A percentile compares a stretch with the other conserved stretches of the same genome.
phyloP scores from a whole-genome alignment of 2,113 vertebrate species.

The Burhinus oedicnemus region DNA sequence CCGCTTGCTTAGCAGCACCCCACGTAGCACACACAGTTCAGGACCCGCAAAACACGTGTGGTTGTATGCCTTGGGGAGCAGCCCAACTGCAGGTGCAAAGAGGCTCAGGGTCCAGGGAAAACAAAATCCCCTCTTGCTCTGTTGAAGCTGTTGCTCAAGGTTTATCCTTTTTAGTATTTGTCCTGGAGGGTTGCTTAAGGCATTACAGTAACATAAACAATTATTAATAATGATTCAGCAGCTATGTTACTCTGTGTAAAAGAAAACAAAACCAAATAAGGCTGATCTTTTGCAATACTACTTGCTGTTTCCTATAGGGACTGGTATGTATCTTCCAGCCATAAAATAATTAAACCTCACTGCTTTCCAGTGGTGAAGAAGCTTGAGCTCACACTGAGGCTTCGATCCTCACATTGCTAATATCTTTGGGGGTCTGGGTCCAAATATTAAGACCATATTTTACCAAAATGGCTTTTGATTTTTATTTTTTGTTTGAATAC shows the following conservation, averaged over 20 bases:
- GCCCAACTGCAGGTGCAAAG: not conserved
- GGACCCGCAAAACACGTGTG: not conserved
- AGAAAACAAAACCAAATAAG: slow-evolving; percentile 43
- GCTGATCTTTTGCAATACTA: not conserved
- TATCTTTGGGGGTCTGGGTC: not conserved
- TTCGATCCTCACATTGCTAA: not conserved
- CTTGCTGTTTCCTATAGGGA: not conserved
- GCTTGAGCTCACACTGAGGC: not conserved
- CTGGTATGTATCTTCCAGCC: not conserved
- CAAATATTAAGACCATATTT: not conserved
- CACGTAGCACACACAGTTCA: not conserved
- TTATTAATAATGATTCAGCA: slow-evolving; percentile 39
- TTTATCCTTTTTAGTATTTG: not conserved
- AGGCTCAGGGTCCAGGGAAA: not conserved
- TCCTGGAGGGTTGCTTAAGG: slow-evolving; percentile 15
- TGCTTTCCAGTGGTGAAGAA: not conserved
- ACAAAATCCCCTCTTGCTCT: not conserved
- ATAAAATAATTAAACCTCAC: not conserved
- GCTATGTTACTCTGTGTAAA: not conserved
- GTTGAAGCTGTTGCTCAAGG: not conserved
- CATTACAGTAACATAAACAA: slow-evolving; percentile 3
- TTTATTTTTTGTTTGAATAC: not conserved
- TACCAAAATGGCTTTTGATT: not conserved
- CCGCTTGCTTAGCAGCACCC: not conserved
- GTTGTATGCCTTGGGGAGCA: not conserved